phyloP scores from a whole-genome alignment of 2,113 vertebrate species.

The Elephantulus edwardii region DNA sequence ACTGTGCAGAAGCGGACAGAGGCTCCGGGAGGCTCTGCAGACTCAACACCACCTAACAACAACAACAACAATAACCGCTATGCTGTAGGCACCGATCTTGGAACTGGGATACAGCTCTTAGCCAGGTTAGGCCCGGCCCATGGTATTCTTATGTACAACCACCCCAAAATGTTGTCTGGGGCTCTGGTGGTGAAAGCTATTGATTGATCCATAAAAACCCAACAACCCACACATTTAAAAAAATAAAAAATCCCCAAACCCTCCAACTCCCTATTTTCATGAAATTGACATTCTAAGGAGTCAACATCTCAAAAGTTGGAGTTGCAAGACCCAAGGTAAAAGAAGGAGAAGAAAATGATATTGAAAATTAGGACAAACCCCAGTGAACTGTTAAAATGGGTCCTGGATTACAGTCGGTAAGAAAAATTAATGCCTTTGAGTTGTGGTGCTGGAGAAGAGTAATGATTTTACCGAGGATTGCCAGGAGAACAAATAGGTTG shows the following conservation, averaged over 20 bases:
- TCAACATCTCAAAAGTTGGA: not conserved
- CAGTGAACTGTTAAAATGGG: fast-evolving
- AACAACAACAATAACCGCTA: too few relatives aligned
- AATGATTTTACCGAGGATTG: too few relatives aligned
- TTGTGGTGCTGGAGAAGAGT: too few relatives aligned
- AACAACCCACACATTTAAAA: not conserved
- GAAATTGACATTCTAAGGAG: not conserved
- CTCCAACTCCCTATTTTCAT: not conserved
- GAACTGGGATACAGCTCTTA: not conserved
- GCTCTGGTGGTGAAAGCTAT: not conserved
- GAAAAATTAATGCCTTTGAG: too few relatives aligned
- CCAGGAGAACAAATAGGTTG: too few relatives aligned
- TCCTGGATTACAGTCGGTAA: too few relatives aligned
- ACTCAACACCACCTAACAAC: too few relatives aligned
- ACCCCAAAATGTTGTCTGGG: not conserved
- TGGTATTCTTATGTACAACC: not conserved
- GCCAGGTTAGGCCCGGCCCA: too few relatives aligned
- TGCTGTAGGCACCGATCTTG: not conserved
- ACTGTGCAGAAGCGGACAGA: too few relatives aligned
- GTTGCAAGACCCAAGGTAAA: not conserved
- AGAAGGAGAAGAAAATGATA: not conserved
- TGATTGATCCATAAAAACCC: not conserved
- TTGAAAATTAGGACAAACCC: fast-evolving
- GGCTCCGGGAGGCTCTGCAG: too few relatives aligned
- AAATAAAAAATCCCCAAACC: not conserved